A percentile compares a stretch with the other conserved stretches of the same genome.
Conservation (phyloP, 92 coral and sea anemone genomes). For the Actinostola sp. region DNA sequence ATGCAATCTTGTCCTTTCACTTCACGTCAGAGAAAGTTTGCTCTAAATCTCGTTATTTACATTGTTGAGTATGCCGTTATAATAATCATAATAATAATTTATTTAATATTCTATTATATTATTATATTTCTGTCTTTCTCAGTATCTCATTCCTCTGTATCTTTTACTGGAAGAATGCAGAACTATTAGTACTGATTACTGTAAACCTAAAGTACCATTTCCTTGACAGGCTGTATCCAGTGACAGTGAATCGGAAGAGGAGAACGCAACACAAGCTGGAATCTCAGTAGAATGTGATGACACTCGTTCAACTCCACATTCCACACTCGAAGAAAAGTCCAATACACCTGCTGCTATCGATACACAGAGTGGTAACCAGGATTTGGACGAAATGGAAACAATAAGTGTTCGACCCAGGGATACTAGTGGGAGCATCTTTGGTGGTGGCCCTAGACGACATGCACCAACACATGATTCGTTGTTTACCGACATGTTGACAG, state of each 20-base stretch:
- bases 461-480: conserved; percentile 29
- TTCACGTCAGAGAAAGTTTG: no score
- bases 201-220: neutral
- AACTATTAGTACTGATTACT: neutral
- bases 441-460: conserved; percentile 15
- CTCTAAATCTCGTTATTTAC: no score
- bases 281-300: neutral
- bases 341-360: neutral
- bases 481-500: conserved; percentile 54
- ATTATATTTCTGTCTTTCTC: no score
- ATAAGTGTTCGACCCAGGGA: conserved; percentile 19
- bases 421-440: conserved; percentile 38
- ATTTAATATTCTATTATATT: no score
- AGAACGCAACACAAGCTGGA: neutral
- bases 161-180: no score
- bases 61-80: no score
- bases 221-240: neutral
- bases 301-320: neutral
- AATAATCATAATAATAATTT: no score
- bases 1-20: no score
- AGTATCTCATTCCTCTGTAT: no score
- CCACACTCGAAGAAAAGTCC: conserved; percentile 7
- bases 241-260: conserved; percentile 19
- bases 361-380: neutral
- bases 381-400: conserved; percentile 26